A percentile compares a stretch with the other conserved stretches of the same genome.
These are phyloP conservation scores for Hypotaenidia okinawae DNA, from an alignment of 2,797 vertebrate genomes.

Conservation along the genomic window DNA sequence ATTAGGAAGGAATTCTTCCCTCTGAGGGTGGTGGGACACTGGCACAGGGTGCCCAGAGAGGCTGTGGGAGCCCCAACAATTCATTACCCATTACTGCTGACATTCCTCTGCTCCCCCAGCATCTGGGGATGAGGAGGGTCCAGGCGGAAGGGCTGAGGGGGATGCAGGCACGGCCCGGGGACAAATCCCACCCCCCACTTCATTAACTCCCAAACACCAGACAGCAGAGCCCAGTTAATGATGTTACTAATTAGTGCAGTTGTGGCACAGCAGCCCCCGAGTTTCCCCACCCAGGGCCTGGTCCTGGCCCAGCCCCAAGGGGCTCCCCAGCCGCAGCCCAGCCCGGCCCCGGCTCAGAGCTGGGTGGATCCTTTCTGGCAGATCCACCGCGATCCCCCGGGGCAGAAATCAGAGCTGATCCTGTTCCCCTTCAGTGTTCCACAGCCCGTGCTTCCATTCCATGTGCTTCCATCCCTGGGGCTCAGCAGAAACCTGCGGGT, in stretches of 20 bases:
- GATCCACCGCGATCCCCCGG: fast-evolving
- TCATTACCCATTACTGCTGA: too few species aligned
- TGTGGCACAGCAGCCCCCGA: fast-evolving
- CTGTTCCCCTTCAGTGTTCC: neutral
- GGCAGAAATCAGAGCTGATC: fast-evolving
- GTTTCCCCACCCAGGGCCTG: neutral
- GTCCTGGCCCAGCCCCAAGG: fast-evolving
- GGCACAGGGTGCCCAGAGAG: too few species aligned
- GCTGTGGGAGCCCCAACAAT: too few species aligned
- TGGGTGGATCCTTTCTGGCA: neutral
- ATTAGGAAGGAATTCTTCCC: too few species aligned
- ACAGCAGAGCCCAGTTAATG: neutral
- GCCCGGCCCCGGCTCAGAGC: neutral
- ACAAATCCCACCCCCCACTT: too few species aligned
- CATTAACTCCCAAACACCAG: too few species aligned
- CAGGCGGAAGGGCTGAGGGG: neutral
- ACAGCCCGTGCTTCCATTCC: too few species aligned
- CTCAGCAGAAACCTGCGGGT: neutral
- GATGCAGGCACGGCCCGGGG: too few species aligned
- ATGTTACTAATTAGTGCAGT: neutral
- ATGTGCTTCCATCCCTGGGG: fast-evolving
- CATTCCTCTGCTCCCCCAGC: too few species aligned
- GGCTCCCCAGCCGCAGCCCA: fast-evolving
- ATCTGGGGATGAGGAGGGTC: neutral
- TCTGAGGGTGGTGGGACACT: too few species aligned